Conservation (phyloP, 1,140 invertebrate genomes). For the Rhagoletis pomonella region DNA sequence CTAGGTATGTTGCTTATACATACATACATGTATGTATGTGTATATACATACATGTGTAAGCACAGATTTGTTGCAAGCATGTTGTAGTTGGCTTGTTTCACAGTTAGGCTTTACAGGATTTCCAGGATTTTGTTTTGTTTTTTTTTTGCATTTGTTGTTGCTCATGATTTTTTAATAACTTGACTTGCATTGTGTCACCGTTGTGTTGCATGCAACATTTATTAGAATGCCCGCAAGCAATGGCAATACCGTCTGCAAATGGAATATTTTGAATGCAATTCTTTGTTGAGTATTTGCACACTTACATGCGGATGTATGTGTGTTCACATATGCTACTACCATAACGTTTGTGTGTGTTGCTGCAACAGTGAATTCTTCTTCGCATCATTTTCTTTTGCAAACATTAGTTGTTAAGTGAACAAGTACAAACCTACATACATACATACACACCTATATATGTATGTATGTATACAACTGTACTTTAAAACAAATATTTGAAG, state of each 20-base stretch:
- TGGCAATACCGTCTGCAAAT: too few relatives aligned
- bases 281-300: too few relatives aligned
- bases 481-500: too few relatives aligned
- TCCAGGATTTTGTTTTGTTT: not conserved
- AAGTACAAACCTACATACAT: too few relatives aligned
- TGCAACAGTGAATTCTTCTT: too few relatives aligned
- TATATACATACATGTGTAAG: not conserved
- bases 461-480: too few relatives aligned
- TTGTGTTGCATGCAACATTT: conserved; percentile 36
- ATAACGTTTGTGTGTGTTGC: too few relatives aligned
- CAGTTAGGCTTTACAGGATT: not conserved
- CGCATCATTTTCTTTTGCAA: too few relatives aligned
- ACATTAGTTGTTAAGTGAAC: too few relatives aligned
- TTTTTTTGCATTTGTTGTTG: not conserved
- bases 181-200: conserved; percentile 7
- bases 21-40: not conserved
- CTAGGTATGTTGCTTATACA: not conserved
- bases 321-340: too few relatives aligned
- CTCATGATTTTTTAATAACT: conserved; percentile 38
- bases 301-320: too few relatives aligned
- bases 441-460: too few relatives aligned
- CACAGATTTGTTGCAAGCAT: not conserved
- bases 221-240: not conserved
- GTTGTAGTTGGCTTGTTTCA: not conserved
- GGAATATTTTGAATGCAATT: not conserved